These are phyloP conservation scores for Parambassis ranga DNA, from an alignment of 2,797 vertebrate species.

Conservation along the genomic window DNA sequence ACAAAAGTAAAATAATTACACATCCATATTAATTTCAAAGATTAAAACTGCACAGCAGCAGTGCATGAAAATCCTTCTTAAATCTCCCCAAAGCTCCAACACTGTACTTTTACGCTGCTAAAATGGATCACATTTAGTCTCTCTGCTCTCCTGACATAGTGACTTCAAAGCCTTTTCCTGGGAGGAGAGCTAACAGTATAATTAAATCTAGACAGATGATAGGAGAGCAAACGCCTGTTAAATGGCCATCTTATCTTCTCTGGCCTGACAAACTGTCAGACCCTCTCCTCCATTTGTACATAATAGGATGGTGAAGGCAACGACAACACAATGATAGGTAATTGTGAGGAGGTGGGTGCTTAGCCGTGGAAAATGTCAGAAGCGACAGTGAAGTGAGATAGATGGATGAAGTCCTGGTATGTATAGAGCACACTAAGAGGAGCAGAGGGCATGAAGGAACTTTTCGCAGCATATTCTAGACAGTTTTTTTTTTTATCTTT, in stretches of 20 bases:
- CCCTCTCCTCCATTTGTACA: slow-evolving; percentile 51
- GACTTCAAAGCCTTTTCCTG: slow-evolving; percentile 60
- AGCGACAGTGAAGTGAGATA: slow-evolving; percentile 28
- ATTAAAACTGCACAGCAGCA: slow-evolving; percentile 11
- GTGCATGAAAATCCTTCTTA: slow-evolving; percentile 1
- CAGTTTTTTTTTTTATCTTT: not conserved
- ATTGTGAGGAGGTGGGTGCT: slow-evolving; percentile 55
- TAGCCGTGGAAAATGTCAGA: slow-evolving; percentile 47
- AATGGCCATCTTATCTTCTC: slow-evolving; percentile 70
- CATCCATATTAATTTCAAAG: slow-evolving; percentile 27
- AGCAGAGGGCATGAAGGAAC: not conserved
- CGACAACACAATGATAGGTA: slow-evolving; percentile 72
- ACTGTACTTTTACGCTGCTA: slow-evolving; percentile 8
- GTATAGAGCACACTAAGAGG: slow-evolving; percentile 10
- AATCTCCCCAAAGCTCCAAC: slow-evolving; percentile 26
- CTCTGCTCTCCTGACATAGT: slow-evolving; percentile 46
- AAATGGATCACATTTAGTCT: slow-evolving; percentile 42
- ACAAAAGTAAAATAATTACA: slow-evolving; percentile 15
- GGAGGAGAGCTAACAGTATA: slow-evolving; percentile 60
- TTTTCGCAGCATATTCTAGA: not conserved
- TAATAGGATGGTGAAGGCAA: slow-evolving; percentile 56
- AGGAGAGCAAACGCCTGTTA: slow-evolving; percentile 57
- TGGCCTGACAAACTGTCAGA: slow-evolving; percentile 69
- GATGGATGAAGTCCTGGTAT: slow-evolving; percentile 41
- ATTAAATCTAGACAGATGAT: slow-evolving; percentile 70